A percentile compares a stretch with the other conserved stretches of the same genome.
These are phyloP conservation scores for Hydropsyche betteni DNA, from an alignment of 2,888 invertebrate species.

Conservation along the genomic window DNA sequence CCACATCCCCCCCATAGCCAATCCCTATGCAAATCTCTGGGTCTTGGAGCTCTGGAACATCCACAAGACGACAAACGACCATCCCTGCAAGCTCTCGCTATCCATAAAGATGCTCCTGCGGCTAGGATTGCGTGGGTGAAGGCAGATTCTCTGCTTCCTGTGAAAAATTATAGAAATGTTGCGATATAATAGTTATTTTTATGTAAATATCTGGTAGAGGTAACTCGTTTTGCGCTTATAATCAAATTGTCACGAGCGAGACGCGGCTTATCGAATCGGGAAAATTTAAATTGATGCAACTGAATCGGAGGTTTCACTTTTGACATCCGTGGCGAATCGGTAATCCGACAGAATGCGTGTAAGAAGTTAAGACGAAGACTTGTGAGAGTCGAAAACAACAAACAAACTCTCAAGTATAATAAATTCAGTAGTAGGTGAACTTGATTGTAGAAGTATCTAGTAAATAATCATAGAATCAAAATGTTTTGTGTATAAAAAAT, in stretches of 20 bases:
- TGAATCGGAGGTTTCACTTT: conserved; percentile 21
- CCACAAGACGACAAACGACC: conserved; percentile 90
- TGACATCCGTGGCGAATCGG: not conserved
- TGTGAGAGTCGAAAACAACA: too few relatives aligned
- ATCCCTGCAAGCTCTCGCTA: conserved; percentile 91
- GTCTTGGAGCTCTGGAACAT: conserved; percentile 84
- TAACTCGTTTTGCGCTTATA: conserved; percentile 4
- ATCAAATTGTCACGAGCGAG: not conserved
- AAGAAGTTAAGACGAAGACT: too few relatives aligned
- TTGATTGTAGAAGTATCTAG: too few relatives aligned
- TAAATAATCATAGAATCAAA: too few relatives aligned
- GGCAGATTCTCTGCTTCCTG: conserved; percentile 81
- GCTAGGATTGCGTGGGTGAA: conserved; percentile 91
- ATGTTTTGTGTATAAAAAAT: too few relatives aligned
- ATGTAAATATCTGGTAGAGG: not conserved
- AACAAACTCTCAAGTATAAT: too few relatives aligned
- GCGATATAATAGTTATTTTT: not conserved
- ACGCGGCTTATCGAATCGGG: not conserved
- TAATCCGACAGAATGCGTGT: conserved; percentile 26
- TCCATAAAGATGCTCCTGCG: conserved; percentile 87
- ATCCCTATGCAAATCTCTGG: conserved; percentile 84
- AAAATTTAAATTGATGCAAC: conserved; percentile 10
- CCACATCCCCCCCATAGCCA: conserved; percentile 99
- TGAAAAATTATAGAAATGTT: not conserved
- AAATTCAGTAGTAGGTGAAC: too few relatives aligned